Evolutionary conservation across 2,888 invertebrate species (phyloP), one percentile per base, ranked within the genome.

Genomic region (Antitype chi): DNA sequence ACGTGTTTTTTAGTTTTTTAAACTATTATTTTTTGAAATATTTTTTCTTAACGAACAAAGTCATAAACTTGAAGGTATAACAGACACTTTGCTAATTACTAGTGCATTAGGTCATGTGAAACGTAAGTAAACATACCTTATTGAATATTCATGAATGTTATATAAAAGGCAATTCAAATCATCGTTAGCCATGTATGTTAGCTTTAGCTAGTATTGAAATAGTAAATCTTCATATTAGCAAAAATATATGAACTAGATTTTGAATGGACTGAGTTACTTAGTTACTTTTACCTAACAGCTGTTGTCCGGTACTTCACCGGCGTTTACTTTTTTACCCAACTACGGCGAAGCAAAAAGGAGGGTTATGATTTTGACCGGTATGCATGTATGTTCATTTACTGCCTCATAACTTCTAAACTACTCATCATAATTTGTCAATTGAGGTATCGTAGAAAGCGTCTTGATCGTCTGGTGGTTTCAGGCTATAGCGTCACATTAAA

Each of bases 41-140:
- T 17, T 8, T 9, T 28, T 28, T 74, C 13, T 74, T 8, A 9
- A 23, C 25, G 17, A 57, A 5, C 23, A 11, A 25, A 74, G 11
- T 53, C 23, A 5, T 47, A 43, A 6, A 1, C 20, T 55, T 62
- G 15, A 63, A 49, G 13, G 5, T 55, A n/a, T 47, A 62, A 53
- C 13, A 17, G 28, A 63, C 28, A 23, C 20, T 23, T 49, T 57
- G 17, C 62, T 43, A 47, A 76, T 76, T 75, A 49, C 49, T 74
- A 47, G 47, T 53, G 32, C 47, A 74, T 55, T 75, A 2, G 74
- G 53, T 74, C 53, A 74, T 75, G 62, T 74, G 55, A 74, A 62
- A 62, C 47, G n/a, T 25, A 73, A n/a, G 43, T 13, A 73, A 0
- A 38, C 7, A 53, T 1, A 15, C 28, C n/a, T 28, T 25, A 55